Conservation (phyloP, 2,113 vertebrate species). For the Amia ocellicauda region DNA sequence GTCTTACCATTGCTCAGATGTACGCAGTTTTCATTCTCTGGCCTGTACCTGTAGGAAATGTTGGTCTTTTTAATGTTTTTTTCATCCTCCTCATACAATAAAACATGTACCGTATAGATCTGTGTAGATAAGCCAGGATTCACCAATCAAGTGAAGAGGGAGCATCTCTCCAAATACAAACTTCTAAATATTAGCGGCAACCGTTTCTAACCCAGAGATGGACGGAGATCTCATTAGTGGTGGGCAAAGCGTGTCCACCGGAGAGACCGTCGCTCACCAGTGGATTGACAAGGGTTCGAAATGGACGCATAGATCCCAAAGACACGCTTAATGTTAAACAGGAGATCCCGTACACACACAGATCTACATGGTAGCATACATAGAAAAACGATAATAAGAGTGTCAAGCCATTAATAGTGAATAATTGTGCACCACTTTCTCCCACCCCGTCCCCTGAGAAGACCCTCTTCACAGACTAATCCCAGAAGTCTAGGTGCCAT, state of each 20-base stretch:
- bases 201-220: too few relatives aligned
- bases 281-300: too few relatives aligned
- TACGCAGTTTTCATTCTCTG: constrained; percentile 99
- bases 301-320: too few relatives aligned
- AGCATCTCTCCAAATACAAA: too few relatives aligned
- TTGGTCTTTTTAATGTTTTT: constrained; percentile 74
- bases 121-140: background rate
- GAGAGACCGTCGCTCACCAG: too few relatives aligned
- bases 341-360: background rate
- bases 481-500: constrained; percentile 1
- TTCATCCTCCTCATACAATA: background rate
- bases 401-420: too few relatives aligned
- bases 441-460: background rate
- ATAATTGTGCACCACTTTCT: background rate
- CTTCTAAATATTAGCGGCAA: too few relatives aligned
- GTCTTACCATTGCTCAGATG: constrained; percentile 99
- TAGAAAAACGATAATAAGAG: background rate
- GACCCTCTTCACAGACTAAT: constrained; percentile 17
- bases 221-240: too few relatives aligned
- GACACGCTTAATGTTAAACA: too few relatives aligned
- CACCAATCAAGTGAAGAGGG: background rate
- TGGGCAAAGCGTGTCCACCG: too few relatives aligned
- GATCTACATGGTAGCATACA: background rate
- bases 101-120: background rate
- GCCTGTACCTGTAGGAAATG: constrained; percentile 98